These are phyloP conservation scores for Atlantisia rogersi DNA, from an alignment of 2,113 vertebrate genomes.

Conservation along the genomic window DNA sequence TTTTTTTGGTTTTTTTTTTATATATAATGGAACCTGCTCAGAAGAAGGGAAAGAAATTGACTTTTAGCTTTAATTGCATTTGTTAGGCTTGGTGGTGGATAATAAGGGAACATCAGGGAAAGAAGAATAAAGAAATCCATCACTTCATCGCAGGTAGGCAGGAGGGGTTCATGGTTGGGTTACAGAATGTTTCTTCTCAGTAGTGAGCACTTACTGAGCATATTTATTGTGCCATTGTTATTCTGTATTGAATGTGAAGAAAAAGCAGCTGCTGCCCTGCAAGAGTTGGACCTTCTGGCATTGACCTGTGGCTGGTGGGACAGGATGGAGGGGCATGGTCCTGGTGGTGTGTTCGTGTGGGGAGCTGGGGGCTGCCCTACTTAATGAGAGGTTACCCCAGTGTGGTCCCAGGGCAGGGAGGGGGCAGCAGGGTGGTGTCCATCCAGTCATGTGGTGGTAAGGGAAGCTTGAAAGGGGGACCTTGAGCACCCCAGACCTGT, in stretches of 20 bases:
- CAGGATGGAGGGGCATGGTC: accelerated
- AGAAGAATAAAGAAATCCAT: constrained; percentile 17
- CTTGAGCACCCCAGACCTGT: not conserved
- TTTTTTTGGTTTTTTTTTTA: not conserved
- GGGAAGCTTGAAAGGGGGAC: not conserved
- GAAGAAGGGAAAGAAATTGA: constrained; percentile 29
- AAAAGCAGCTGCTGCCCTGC: not conserved
- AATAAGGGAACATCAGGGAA: constrained; percentile 51
- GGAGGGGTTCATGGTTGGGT: not conserved
- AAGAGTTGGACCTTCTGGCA: too few species aligned
- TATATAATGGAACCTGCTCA: constrained; percentile 36
- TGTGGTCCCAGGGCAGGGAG: too few species aligned
- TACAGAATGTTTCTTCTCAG: not conserved
- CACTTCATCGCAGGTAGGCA: not conserved
- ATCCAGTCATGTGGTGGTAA: not conserved
- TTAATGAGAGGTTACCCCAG: not conserved
- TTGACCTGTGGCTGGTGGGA: not conserved
- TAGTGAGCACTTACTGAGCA: accelerated
- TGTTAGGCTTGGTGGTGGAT: constrained; percentile 49
- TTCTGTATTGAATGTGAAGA: not conserved
- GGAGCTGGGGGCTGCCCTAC: not conserved
- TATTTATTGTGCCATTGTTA: not conserved
- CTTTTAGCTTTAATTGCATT: constrained; percentile 69
- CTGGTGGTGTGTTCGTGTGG: accelerated
- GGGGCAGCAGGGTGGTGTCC: not conserved